Conservation (phyloP, 2,797 vertebrate species). For the Triplophysa bombifrons region DNA sequence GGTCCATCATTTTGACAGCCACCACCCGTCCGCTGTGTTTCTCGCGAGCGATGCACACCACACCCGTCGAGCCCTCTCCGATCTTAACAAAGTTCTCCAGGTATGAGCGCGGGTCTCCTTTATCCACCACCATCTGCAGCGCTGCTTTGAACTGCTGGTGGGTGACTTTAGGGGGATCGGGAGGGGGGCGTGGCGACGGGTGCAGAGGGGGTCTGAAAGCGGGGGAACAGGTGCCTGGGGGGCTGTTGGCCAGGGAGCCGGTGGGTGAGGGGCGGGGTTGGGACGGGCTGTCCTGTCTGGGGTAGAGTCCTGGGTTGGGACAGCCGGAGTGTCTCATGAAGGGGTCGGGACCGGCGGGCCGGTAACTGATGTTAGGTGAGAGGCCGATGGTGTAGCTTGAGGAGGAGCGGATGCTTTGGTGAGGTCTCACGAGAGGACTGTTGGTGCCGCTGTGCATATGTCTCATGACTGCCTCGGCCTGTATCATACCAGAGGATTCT, state of each 20-base stretch:
- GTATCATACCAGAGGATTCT: conserved; percentile 25
- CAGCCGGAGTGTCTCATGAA: conserved; percentile 82
- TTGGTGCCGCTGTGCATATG: conserved; percentile 78
- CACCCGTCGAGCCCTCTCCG: conserved; percentile 95
- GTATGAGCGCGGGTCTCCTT: conserved; percentile 90
- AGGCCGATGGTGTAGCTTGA: conserved; percentile 82
- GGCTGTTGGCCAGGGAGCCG: conserved; percentile 89
- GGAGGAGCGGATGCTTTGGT: conserved; percentile 77
- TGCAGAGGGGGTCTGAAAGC: conserved; percentile 84
- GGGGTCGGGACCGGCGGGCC: conserved; percentile 74
- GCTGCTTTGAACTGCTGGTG: conserved; percentile 98
- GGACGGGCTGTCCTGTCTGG: conserved; percentile 81
- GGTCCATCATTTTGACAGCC: conserved; percentile 99
- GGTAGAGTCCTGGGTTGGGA: conserved; percentile 71
- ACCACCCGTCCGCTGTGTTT: conserved; percentile 94
- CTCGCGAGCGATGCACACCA: conserved; percentile 95
- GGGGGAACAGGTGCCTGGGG: conserved; percentile 90
- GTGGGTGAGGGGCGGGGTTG: conserved; percentile 88
- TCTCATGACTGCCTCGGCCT: conserved; percentile 76
- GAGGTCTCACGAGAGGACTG: conserved; percentile 78
- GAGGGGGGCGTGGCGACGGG: conserved; percentile 76
- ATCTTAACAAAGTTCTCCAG: conserved; percentile 98
- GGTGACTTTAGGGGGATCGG: conserved; percentile 90
- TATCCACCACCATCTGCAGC: conserved; percentile 97
- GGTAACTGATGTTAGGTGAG: conserved; percentile 80